phyloP scores from a whole-genome alignment of 1,140 invertebrate species.

The Parapsyche elsis region DNA sequence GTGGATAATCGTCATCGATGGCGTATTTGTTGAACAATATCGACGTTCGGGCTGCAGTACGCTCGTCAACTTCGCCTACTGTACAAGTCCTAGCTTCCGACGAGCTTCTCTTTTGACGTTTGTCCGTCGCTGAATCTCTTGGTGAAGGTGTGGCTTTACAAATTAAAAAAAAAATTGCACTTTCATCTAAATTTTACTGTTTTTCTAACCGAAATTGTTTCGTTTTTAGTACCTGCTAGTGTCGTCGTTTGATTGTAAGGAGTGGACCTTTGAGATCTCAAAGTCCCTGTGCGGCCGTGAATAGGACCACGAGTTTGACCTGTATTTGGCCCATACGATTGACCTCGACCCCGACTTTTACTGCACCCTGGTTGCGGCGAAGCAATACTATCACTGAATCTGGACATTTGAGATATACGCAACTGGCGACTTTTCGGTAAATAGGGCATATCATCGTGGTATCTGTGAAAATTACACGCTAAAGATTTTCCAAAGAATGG shows the following conservation, averaged over 20 bases:
- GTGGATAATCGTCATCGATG: slow-evolving; percentile 68
- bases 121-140: slow-evolving; percentile 39
- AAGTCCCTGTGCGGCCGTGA: slow-evolving; percentile 3
- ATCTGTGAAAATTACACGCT: slow-evolving; percentile 58
- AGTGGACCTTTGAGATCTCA: slow-evolving; percentile 40
- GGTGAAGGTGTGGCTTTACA: slow-evolving; percentile 44
- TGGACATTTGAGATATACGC: slow-evolving; percentile 61
- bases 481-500: too few relatives aligned
- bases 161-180: neutral
- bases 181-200: too few relatives aligned
- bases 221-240: slow-evolving; percentile 38
- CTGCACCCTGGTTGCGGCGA: neutral
- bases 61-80: slow-evolving; percentile 58
- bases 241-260: slow-evolving; percentile 42
- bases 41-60: slow-evolving; percentile 67
- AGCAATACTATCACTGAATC: slow-evolving; percentile 59
- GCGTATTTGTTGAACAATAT: slow-evolving; percentile 81
- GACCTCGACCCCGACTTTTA: slow-evolving; percentile 13
- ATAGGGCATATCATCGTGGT: slow-evolving; percentile 59
- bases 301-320: neutral
- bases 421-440: slow-evolving; percentile 53
- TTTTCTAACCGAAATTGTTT: too few relatives aligned
- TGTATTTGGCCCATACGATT: neutral
- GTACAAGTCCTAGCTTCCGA: slow-evolving; percentile 46
- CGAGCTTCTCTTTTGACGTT: slow-evolving; percentile 49